These are phyloP conservation scores for Anabacerthia variegaticeps DNA, from an alignment of 2,797 vertebrate genomes.

Conservation along the genomic window DNA sequence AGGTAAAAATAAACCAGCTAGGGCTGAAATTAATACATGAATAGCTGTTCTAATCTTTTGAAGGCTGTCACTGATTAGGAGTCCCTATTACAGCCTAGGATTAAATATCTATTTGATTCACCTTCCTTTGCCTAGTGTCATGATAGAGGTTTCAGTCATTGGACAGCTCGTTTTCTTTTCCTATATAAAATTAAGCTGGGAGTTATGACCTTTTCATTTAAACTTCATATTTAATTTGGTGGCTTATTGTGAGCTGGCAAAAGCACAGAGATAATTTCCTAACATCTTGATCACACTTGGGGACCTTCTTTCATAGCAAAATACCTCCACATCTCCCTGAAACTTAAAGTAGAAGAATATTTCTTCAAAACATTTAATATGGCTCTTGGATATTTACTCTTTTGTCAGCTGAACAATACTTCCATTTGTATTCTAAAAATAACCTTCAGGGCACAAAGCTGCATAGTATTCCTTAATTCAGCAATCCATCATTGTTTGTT, in stretches of 20 bases:
- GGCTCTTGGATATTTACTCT: neutral
- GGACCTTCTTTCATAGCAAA: conserved; percentile 7
- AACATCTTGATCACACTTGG: neutral
- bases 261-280: neutral
- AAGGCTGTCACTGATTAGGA: neutral
- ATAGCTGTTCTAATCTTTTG: neutral
- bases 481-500: neutral
- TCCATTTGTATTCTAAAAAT: neutral
- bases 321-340: neutral
- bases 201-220: conserved; percentile 34
- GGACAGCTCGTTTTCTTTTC: neutral
- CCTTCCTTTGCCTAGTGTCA: neutral
- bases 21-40: neutral
- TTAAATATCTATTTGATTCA: neutral
- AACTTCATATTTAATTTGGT: neutral
- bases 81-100: neutral
- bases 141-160: neutral
- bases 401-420: neutral
- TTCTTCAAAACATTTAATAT: neutral
- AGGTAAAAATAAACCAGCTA: neutral
- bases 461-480: neutral
- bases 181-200: neutral
- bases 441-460: neutral
- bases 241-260: neutral
- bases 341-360: neutral